These are phyloP conservation scores for Thaleichthys pacificus DNA, from an alignment of 2,797 vertebrate species.

Conservation along the genomic window DNA sequence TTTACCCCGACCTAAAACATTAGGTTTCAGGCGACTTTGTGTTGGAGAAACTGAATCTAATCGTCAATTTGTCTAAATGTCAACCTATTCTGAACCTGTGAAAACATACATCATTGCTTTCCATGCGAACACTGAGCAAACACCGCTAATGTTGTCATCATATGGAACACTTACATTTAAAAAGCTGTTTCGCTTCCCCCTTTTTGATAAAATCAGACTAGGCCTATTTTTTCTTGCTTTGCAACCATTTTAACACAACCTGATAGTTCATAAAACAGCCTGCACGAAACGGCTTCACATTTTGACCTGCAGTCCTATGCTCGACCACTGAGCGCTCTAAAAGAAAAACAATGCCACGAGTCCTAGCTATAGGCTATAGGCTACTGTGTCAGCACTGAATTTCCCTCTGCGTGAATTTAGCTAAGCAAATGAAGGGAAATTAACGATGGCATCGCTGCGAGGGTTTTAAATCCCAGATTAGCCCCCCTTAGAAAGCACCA, in stretches of 20 bases:
- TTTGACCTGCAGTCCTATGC: background rate
- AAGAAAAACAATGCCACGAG: background rate
- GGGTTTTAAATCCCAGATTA: conserved; percentile 45
- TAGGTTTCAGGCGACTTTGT: background rate
- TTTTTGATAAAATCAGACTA: background rate
- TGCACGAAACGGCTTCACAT: background rate
- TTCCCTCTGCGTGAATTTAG: background rate
- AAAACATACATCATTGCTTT: too few relatives aligned
- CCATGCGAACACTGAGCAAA: too few relatives aligned
- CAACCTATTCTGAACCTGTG: background rate
- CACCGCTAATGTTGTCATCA: too few relatives aligned
- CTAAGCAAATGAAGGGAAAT: conserved; percentile 35
- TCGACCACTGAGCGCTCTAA: background rate
- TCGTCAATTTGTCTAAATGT: background rate
- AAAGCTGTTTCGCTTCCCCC: too few relatives aligned
- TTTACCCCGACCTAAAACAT: too few relatives aligned
- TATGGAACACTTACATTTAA: too few relatives aligned
- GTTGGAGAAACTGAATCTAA: background rate
- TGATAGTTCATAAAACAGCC: background rate
- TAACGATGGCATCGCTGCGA: conserved; percentile 38
- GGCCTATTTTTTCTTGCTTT: background rate
- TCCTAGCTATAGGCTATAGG: background rate
- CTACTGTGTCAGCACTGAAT: background rate
- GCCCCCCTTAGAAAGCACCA: conserved; percentile 21
- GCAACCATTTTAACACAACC: background rate